phyloP scores from a whole-genome alignment of 2,888 invertebrate genomes.

The Cheilosia soror region DNA sequence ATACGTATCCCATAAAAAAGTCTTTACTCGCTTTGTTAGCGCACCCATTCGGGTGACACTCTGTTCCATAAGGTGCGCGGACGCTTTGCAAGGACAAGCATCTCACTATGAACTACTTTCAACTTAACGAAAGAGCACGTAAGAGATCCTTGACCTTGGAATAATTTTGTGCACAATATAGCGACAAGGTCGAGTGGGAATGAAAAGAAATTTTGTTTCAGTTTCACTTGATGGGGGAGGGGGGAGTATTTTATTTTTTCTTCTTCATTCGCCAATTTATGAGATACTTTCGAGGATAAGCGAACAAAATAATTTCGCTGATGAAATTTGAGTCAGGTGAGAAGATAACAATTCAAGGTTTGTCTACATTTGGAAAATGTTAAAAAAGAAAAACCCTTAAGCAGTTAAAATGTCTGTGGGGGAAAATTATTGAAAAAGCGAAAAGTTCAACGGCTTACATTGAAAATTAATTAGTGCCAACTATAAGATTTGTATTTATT shows the following conservation, averaged over 20 bases:
- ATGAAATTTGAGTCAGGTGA: slow-evolving; percentile 52
- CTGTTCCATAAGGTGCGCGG: too few species aligned
- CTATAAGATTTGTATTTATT: not conserved
- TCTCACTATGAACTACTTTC: not conserved
- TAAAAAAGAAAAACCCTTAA: slow-evolving; percentile 11
- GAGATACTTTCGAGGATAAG: slow-evolving; percentile 24
- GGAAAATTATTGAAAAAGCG: not conserved
- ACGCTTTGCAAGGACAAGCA: slow-evolving; percentile 23
- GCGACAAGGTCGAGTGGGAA: slow-evolving; percentile 17
- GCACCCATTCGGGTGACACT: slow-evolving; percentile 6
- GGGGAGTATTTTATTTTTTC: not conserved
- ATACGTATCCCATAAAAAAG: not conserved
- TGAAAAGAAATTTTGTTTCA: slow-evolving; percentile 8
- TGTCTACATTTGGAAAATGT: slow-evolving; percentile 15
- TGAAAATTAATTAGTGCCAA: slow-evolving; percentile 4
- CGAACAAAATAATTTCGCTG: slow-evolving; percentile 26
- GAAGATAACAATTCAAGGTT: slow-evolving; percentile 26
- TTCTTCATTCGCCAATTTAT: slow-evolving; percentile 18
- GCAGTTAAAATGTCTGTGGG: slow-evolving; percentile 37
- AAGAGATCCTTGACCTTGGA: slow-evolving; percentile 39
- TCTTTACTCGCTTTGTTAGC: not conserved
- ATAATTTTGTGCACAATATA: slow-evolving; percentile 10
- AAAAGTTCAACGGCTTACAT: slow-evolving; percentile 21
- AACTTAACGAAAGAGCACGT: not conserved
- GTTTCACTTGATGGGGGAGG: not conserved